Evolutionary conservation across 2,113 vertebrate species (phyloP).

Genomic region (Epinephelus moara): DNA sequence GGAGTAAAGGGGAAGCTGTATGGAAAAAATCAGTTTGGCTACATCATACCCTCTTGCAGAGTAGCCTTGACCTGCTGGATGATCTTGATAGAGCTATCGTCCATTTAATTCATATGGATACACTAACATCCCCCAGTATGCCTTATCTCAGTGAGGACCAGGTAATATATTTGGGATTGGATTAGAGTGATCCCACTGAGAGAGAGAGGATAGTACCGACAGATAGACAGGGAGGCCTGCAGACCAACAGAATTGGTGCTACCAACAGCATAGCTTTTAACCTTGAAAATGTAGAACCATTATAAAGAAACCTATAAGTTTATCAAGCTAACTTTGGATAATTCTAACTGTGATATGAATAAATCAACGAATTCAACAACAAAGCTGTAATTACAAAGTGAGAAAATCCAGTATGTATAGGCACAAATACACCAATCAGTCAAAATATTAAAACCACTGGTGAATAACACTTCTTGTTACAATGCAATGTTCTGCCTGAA

Average conservation of each 20-base stretch:
- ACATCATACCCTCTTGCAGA: slow-evolving; percentile 68
- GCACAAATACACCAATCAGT: no score
- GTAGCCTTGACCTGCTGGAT: slow-evolving; percentile 67
- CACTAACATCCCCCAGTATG: slow-evolving; percentile 57
- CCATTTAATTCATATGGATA: slow-evolving; percentile 78
- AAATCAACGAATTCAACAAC: background rate
- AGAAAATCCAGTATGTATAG: no score
- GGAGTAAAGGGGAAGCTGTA: slow-evolving; percentile 11
- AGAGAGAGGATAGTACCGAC: slow-evolving; percentile 13
- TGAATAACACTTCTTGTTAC: no score
- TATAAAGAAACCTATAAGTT: slow-evolving; percentile 3
- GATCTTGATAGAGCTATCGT: slow-evolving; percentile 73
- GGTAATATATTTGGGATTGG: slow-evolving; percentile 76
- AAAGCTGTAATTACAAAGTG: background rate
- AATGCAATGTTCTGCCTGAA: no score
- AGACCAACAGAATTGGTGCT: slow-evolving; percentile 34
- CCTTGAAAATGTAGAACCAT: slow-evolving; percentile 45
- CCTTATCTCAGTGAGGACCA: slow-evolving; percentile 71
- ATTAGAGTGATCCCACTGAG: slow-evolving; percentile 64
- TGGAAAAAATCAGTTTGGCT: slow-evolving; percentile 41
- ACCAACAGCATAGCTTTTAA: slow-evolving; percentile 24
- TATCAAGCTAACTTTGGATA: background rate
- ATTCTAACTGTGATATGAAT: background rate
- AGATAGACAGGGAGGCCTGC: slow-evolving; percentile 37
- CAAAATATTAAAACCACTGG: no score